Base-by-base conservation (phyloP, 92 coral and sea anemone genomes). In the Diadumene lineata region DNA sequence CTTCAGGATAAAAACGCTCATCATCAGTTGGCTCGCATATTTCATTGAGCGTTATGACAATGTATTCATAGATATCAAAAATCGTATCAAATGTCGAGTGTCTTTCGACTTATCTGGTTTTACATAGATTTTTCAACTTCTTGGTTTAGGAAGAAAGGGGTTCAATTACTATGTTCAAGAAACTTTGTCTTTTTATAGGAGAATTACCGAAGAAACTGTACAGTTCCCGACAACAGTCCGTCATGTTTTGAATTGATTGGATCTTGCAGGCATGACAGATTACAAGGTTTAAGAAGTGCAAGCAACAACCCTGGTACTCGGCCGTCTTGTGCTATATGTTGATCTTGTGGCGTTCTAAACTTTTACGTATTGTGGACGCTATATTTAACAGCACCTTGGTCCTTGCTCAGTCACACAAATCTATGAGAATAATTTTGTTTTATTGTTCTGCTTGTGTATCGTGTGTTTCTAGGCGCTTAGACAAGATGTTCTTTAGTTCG, bases 371-470 rank as follows among this genome's bases (percentile, higher is more conserved):
- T 70, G 91, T 77, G 27, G 75, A 71, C 44, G 91, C 88, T 76
- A 86, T n/a, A n/a, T n/a, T n/a, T 86, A 66, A 73, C 81, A 64
- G 67, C 17, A 19, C 89, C 89, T 80, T 84, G 30, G 80, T 84
- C 72, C 89, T 79, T 57, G 69, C 30, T 33, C 65, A 77, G 69
- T 72, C 68, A 7, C 89, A 85, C 58, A 85, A 25, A 68, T 80
- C 89, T 28, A 73, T 21, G 72, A 85, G 68, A 31, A 77, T 86
- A 7, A 86, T 70, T 82, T 86, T 76, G 72, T 86, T 86, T 77
- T 26, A 85, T 57, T 77, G 85, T 85, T 72, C 80, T 85, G 60
- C 84, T 88, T 79, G 92, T 79, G 56, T 88, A 82, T 21, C 85
- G 82, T 56, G 85, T 85, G 69, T 87, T 87, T 4, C 57, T 43